Evolutionary conservation across 2,113 vertebrate species (phyloP).

Genomic region (Ictalurus punctatus): DNA sequence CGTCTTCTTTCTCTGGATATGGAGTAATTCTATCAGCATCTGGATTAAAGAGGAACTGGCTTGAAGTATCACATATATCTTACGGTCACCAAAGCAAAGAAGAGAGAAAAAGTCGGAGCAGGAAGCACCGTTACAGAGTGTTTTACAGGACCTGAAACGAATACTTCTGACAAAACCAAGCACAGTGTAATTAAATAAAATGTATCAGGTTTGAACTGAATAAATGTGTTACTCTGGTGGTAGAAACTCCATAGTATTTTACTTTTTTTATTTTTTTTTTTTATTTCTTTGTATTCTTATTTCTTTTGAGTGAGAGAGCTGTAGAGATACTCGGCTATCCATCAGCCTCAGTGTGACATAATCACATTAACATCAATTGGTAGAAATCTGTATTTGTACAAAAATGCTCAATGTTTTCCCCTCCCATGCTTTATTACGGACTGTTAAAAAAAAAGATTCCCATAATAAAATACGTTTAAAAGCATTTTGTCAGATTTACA

Average conservation of each 20-base stretch:
- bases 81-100: background rate
- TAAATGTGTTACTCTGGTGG: background rate
- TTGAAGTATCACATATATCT: slow-evolving; percentile 9
- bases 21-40: slow-evolving; percentile 29
- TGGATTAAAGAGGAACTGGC: background rate
- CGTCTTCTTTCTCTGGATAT: background rate
- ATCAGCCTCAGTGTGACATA: background rate
- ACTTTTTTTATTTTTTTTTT: background rate
- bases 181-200: background rate
- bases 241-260: background rate
- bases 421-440: background rate
- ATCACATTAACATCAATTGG: background rate
- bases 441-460: background rate
- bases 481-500: background rate
- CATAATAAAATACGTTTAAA: background rate
- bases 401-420: background rate
- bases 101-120: background rate
- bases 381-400: background rate
- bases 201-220: background rate
- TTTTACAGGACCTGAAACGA: background rate
- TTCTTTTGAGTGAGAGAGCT: background rate
- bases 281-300: background rate
- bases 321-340: background rate
- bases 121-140: background rate
- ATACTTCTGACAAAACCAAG: background rate